Base-by-base conservation (phyloP, 1,140 invertebrate species). In the Temnothorax nylanderi region DNA sequence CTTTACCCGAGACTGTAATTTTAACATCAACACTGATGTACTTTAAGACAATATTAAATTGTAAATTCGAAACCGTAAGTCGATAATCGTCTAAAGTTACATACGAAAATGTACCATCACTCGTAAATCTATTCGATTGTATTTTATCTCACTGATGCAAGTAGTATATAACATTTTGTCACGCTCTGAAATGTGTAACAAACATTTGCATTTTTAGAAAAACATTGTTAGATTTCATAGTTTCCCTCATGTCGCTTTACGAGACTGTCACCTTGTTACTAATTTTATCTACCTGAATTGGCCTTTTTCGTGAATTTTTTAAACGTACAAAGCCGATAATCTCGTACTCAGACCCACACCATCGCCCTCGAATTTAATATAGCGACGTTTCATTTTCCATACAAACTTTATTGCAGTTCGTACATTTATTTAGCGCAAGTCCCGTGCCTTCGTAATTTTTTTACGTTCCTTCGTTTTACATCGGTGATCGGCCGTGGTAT, bases 401-500 rank as follows among this genome's bases (percentile, higher is more conserved):
- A 32, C 41, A 62, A 47, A 62, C n/a, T 44, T 77, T 77, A 77
- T 77, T 60, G 34, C 37, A 76, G 49, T 18, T 54, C 3, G 18
- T 72, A 49, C 26, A 32, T 60, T 77, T 77, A 77, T 2, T 77
- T 62, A 44, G 21, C 18, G 60, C 1, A 71, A 82, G 16, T 80
- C 18, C 26, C n/a, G 37, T n/a, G n/a, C 16, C 3, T 7, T 81
- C 47, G 51, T 82, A 32, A 71, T 58, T 34, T 58, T 34, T 58
- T 56, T 44, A 71, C 77, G 32, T 69, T 41, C 32, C 21, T 58
- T 82, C 65, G 78, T 58, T 82, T 72, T 72, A 82, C 49, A 58
- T 82, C 58, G 51, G 8, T 54, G 32, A 75, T 21, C n/a, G 10
- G 26, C 6, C 5, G 16, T 47, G 21, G 32, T 16, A 64, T 51